These are phyloP conservation scores for Hyaena hyaena DNA, from an alignment of 2,113 vertebrate genomes.

Conservation along the genomic window DNA sequence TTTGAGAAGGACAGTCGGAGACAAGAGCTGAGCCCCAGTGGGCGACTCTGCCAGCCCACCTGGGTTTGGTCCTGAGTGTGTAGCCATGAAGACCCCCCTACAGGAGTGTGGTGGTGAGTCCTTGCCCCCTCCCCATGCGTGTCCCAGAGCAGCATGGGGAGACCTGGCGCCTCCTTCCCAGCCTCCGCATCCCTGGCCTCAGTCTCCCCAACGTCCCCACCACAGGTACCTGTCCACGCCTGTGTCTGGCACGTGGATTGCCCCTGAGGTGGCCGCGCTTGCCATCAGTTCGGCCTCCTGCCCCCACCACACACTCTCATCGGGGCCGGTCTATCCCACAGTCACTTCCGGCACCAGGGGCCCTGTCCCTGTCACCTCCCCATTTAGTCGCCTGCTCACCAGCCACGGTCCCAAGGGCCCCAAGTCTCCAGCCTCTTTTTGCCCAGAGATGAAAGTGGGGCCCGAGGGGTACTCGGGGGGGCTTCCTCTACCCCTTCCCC, in stretches of 20 bases:
- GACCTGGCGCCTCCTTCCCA: not conserved
- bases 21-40: not conserved
- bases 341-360: not conserved
- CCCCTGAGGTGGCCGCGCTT: not conserved
- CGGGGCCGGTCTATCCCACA: not conserved
- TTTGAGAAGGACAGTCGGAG: not conserved
- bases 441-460: not conserved
- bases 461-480: accelerated
- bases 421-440: not conserved
- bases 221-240: not conserved
- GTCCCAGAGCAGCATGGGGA: not conserved
- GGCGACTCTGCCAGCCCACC: not conserved
- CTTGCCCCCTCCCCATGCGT: not conserved
- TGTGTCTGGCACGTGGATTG: not conserved
- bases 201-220: not conserved
- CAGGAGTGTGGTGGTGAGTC: not conserved
- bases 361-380: not conserved
- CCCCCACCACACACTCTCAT: not conserved
- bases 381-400: not conserved
- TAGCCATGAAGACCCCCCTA: no score
- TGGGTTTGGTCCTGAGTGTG: not conserved
- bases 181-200: not conserved
- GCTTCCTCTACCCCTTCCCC: not conserved
- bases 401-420: not conserved
- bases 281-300: not conserved